phyloP scores from a whole-genome alignment of 2,113 vertebrate genomes.

The Melozone crissalis region DNA sequence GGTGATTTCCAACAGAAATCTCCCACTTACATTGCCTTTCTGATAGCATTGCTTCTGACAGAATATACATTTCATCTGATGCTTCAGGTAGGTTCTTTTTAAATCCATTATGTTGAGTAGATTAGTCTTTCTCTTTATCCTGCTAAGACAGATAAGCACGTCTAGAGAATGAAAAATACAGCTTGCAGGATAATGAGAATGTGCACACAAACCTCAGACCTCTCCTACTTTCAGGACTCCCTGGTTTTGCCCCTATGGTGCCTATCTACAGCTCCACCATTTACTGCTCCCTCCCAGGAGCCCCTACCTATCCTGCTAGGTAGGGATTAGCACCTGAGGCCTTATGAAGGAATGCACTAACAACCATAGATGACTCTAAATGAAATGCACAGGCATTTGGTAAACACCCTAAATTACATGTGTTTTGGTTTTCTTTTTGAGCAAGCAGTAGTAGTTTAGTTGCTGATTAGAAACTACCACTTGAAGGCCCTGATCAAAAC shows the following conservation, averaged over 20 bases:
- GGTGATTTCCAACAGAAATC: background rate
- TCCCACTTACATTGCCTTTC: background rate
- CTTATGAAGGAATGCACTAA: background rate
- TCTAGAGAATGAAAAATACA: background rate
- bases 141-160: background rate
- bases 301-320: too few relatives aligned
- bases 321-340: background rate
- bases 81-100: background rate
- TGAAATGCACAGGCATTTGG: background rate
- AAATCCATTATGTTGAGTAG: background rate
- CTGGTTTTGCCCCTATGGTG: fast-evolving
- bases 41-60: background rate
- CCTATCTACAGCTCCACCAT: background rate
- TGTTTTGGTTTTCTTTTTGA: background rate
- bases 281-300: background rate
- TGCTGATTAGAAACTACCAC: background rate
- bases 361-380: background rate
- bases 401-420: background rate
- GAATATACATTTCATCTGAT: background rate
- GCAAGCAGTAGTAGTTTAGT: background rate
- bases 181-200: background rate
- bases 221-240: background rate
- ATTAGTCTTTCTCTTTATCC: background rate
- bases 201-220: fast-evolving
- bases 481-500: background rate